Conservation (phyloP, 2,888 invertebrate species). For the Metellina segmentata region DNA sequence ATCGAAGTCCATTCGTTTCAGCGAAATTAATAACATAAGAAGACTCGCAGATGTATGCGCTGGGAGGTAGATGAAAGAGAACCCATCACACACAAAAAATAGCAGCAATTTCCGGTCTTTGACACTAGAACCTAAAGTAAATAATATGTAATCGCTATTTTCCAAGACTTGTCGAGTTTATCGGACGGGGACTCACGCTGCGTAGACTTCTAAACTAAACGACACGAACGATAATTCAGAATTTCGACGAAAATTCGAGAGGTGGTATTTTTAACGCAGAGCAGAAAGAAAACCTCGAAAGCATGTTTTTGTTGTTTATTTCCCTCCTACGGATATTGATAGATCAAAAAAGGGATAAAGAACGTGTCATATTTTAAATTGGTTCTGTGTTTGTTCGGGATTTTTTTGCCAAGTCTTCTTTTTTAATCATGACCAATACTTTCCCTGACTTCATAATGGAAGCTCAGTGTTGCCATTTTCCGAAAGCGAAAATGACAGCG, state of each 20-base stretch:
- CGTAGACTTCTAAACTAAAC: conserved; percentile 28
- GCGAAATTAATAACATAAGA: conserved; percentile 27
- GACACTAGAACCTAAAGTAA: conserved; percentile 56
- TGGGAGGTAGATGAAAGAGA: background rate
- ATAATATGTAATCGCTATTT: conserved; percentile 56
- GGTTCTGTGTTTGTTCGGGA: conserved; percentile 30
- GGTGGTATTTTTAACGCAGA: conserved; percentile 26
- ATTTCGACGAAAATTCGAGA: conserved; percentile 23
- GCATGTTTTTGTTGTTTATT: background rate
- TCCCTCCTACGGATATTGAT: background rate
- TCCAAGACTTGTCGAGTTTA: conserved; percentile 31
- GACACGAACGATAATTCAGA: conserved; percentile 59
- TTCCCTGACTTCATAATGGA: conserved; percentile 34
- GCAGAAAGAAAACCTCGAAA: background rate
- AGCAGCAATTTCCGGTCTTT: conserved; percentile 60
- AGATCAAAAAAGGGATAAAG: conserved; percentile 43
- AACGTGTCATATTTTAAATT: conserved; percentile 61
- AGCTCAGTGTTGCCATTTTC: conserved; percentile 46
- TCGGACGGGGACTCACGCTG: background rate
- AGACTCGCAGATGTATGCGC: conserved; percentile 6
- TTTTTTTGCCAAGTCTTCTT: background rate
- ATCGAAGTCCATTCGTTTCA: background rate
- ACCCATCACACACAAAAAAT: background rate
- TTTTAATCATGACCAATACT: conserved; percentile 27
- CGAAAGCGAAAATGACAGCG: conserved; percentile 33